phyloP scores from a whole-genome alignment of 2,888 invertebrate genomes.

The Melanostoma scalare region DNA sequence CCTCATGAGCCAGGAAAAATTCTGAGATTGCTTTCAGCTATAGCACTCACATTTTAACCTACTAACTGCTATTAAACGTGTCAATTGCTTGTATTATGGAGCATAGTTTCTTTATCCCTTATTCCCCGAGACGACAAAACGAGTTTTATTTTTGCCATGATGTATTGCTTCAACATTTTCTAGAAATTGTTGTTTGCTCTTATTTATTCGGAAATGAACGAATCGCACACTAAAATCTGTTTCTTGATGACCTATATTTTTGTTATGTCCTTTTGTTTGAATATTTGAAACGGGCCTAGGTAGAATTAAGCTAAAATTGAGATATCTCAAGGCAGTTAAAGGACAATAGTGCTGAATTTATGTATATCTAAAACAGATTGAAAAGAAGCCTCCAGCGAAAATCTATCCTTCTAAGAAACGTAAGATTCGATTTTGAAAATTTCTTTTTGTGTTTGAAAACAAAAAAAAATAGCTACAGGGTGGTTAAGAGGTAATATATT shows the following conservation, averaged over 20 bases:
- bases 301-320: no score
- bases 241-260: constrained; percentile 32
- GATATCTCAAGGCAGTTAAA: no score
- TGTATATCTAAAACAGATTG: no score
- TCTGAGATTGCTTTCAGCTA: constrained; percentile 29
- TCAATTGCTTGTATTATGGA: constrained; percentile 51
- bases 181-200: constrained; percentile 7
- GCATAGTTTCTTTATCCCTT: constrained; percentile 8
- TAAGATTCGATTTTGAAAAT: no score
- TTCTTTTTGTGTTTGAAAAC: no score
- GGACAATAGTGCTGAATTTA: no score
- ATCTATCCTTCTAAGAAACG: no score
- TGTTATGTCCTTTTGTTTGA: constrained; percentile 1
- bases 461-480: no score
- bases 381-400: no score
- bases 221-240: constrained; percentile 6
- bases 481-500: no score
- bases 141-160: neutral
- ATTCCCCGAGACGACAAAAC: neutral
- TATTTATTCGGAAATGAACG: neutral
- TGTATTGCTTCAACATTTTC: constrained; percentile 30
- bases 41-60: constrained; percentile 37
- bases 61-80: constrained; percentile 44
- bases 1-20: neutral
- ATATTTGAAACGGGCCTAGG: neutral